Conservation (phyloP, 2,888 invertebrate genomes). For the Nomada goodeniana region DNA sequence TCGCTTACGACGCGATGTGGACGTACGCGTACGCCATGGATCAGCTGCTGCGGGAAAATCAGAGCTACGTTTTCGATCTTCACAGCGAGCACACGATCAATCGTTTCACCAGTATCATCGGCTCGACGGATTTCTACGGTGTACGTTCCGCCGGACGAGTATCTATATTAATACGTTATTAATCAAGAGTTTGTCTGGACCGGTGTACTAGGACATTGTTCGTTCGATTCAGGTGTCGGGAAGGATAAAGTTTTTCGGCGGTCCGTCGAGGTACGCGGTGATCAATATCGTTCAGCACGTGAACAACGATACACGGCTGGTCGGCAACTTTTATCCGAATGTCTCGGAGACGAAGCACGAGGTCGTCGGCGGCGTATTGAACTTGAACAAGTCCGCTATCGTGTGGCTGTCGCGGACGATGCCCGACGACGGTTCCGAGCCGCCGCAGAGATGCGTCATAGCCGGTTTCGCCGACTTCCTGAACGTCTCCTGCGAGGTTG, state of each 20-base stretch:
- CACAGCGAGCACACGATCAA: slow-evolving; percentile 86
- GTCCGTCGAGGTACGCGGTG: slow-evolving; percentile 88
- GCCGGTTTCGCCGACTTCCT: slow-evolving; percentile 89
- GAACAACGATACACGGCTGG: slow-evolving; percentile 83
- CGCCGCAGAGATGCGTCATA: slow-evolving; percentile 88
- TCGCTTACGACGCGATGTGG: slow-evolving; percentile 94
- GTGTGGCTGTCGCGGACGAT: slow-evolving; percentile 87
- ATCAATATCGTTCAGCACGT: slow-evolving; percentile 88
- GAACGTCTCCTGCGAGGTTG: slow-evolving; percentile 90
- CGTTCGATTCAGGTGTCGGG: slow-evolving; percentile 85
- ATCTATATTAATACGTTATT: neutral
- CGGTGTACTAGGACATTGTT: neutral
- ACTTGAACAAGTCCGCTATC: slow-evolving; percentile 86
- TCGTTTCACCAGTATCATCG: slow-evolving; percentile 87
- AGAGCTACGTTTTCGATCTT: slow-evolving; percentile 86
- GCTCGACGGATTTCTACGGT: slow-evolving; percentile 89
- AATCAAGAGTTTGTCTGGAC: neutral
- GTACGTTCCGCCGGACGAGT: slow-evolving; percentile 80
- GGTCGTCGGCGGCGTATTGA: slow-evolving; percentile 85
- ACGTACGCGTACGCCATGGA: slow-evolving; percentile 90
- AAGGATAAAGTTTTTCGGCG: slow-evolving; percentile 88
- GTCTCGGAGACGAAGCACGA: slow-evolving; percentile 84
- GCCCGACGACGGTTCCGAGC: slow-evolving; percentile 89
- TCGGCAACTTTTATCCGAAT: slow-evolving; percentile 87
- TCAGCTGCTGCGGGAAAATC: slow-evolving; percentile 87